phyloP scores from a whole-genome alignment of 2,113 vertebrate species.

The Cnemophilus loriae region DNA sequence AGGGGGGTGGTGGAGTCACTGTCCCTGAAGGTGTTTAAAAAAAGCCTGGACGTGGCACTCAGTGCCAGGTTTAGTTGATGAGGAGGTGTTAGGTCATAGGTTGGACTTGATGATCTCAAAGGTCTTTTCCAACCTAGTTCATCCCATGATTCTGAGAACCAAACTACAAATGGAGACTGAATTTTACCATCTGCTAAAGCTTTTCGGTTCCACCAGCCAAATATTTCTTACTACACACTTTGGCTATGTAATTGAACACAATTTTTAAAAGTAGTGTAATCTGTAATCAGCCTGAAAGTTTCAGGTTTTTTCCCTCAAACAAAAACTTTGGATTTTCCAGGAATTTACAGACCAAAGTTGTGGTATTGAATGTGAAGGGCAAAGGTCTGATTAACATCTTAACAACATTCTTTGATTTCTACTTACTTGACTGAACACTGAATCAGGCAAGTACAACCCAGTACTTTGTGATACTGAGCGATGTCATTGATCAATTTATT shows the following conservation, averaged over 20 bases:
- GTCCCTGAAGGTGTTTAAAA: neutral
- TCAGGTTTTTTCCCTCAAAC: neutral
- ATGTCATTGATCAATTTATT: slow-evolving; percentile 2
- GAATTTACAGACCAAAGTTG: neutral
- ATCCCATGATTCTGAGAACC: neutral
- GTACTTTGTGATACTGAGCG: neutral
- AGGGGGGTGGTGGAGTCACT: neutral
- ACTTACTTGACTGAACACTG: slow-evolving; percentile 23
- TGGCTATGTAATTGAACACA: neutral
- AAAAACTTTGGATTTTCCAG: neutral
- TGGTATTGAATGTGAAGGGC: neutral
- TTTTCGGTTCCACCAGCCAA: neutral
- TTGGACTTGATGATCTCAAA: neutral
- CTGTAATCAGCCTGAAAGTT: neutral
- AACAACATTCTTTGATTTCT: slow-evolving; percentile 43
- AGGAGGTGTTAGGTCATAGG: neutral
- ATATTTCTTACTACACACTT: neutral
- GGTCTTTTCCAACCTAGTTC: accelerated
- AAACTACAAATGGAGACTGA: neutral
- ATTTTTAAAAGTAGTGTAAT: neutral
- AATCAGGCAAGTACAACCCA: neutral
- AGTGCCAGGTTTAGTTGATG: neutral
- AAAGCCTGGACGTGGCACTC: neutral
- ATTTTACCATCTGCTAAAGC: neutral
- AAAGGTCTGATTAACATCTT: slow-evolving; percentile 52